Base-by-base conservation (phyloP, 2,113 vertebrate genomes). In the Apeltes quadracus region DNA sequence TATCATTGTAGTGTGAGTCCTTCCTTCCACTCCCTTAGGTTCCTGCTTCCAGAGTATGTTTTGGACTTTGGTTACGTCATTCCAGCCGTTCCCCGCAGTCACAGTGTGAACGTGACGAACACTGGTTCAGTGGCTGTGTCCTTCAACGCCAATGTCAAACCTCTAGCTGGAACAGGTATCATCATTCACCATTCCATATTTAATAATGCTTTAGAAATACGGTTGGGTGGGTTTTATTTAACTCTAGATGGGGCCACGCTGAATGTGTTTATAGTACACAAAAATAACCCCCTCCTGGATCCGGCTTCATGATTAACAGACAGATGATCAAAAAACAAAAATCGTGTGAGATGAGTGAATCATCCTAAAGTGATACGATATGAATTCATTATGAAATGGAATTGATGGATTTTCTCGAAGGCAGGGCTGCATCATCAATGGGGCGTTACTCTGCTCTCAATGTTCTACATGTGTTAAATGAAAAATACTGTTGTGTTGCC, bases 31-130 rank as follows among this genome's bases (percentile, higher is more conserved):
- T 70, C 1, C 13, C 2, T 11, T 50, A 90, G 85, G 44, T 62
- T 84, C 20, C 22, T 72, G 29, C 81, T 90, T 2, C 88, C 89
- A 39, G 84, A 89, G 61, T 90, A 90, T 48, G 25, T 85, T 71
- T 65, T 91, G 53, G 87, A 92, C 66, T 89, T 91, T 75, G 90
- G 84, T 27, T 46, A 38, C 27, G 84, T 87, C 10, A 75, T 87
- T 66, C 61, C 72, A 13, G 70, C 74, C 44, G 61, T 59, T 46
- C 48, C 16, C n/a, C 23, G 63, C 39, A 84, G 22, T 71, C 77
- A 79, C 29, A 70, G 72, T 59, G 73, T 81, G 3, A 72, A 61
- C 16, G 56, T 89, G 43, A 84, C 69, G 39, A 87, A 91, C 27
- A 72, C 54, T 27, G 86, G 86, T 13, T 58, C 72, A 1, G 55